Conservation (phyloP, 2,888 invertebrate genomes). For the Acronicta leporina region DNA sequence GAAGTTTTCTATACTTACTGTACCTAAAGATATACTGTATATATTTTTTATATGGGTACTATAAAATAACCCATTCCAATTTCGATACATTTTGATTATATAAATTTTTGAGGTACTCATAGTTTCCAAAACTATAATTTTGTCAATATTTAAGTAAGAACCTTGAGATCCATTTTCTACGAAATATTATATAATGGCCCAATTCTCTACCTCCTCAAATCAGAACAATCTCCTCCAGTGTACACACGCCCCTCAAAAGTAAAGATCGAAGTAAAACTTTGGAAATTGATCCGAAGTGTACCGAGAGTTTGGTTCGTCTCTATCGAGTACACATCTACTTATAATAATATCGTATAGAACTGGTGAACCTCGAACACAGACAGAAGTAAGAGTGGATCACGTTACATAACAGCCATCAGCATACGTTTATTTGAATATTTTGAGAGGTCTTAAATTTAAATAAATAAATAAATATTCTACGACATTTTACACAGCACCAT, state of each 20-base stretch:
- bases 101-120: too few species aligned
- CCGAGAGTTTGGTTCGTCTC: conserved; percentile 67
- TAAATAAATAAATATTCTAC: neutral
- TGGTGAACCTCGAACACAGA: conserved; percentile 30
- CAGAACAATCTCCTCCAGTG: conserved; percentile 48
- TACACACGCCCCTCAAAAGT: conserved; percentile 61
- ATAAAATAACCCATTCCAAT: too few species aligned
- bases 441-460: neutral
- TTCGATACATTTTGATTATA: too few species aligned
- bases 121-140: neutral
- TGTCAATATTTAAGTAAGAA: neutral
- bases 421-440: conserved; percentile 13
- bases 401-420: conserved; percentile 26
- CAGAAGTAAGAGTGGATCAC: conserved; percentile 20
- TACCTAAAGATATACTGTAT: too few species aligned
- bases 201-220: conserved; percentile 28
- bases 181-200: conserved; percentile 16
- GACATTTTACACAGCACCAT: too few species aligned
- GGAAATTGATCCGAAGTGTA: conserved; percentile 79
- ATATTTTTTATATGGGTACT: too few species aligned
- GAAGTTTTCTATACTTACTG: too few species aligned
- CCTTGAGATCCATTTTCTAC: neutral
- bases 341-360: conserved; percentile 51
- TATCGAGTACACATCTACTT: conserved; percentile 57
- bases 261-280: conserved; percentile 80